A percentile compares a stretch with the other conserved stretches of the same genome.
Conservation (phyloP, 2,797 vertebrate genomes). For the Distichodus sexfasciatus region DNA sequence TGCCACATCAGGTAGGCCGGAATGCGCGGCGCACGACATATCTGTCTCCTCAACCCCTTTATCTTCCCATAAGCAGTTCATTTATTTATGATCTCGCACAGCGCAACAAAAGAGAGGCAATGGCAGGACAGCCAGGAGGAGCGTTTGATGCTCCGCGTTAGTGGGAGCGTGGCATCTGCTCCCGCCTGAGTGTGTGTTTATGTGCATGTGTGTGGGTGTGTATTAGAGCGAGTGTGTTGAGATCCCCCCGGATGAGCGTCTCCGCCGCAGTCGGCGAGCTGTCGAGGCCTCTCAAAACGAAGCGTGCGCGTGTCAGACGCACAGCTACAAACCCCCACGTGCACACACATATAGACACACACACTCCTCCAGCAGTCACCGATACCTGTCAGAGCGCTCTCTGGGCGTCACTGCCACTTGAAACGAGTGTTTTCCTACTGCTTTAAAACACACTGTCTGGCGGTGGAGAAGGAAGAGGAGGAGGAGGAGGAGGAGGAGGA, state of each 20-base stretch:
- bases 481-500: neutral
- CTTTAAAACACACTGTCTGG: slow-evolving; percentile 46
- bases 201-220: slow-evolving; percentile 18
- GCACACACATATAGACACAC: too few species aligned
- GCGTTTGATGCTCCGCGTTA: slow-evolving; percentile 51
- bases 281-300: slow-evolving; percentile 30
- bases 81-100: slow-evolving; percentile 69
- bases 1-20: slow-evolving; percentile 66
- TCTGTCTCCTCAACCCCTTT: slow-evolving; percentile 68
- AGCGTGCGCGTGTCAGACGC: slow-evolving; percentile 19
- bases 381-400: slow-evolving; percentile 43
- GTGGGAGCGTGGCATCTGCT: slow-evolving; percentile 58
- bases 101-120: slow-evolving; percentile 44
- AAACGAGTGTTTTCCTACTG: slow-evolving; percentile 41
- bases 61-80: slow-evolving; percentile 71
- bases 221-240: slow-evolving; percentile 19
- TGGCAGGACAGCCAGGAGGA: slow-evolving; percentile 43
- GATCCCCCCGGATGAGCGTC: slow-evolving; percentile 53
- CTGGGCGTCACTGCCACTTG: slow-evolving; percentile 35
- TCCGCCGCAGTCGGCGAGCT: slow-evolving; percentile 47
- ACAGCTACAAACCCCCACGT: slow-evolving; percentile 22
- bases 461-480: too few species aligned
- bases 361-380: slow-evolving; percentile 36
- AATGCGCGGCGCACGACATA: slow-evolving; percentile 60
- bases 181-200: slow-evolving; percentile 14